phyloP scores from a whole-genome alignment of 2,797 vertebrate genomes.

The Peromyscus eremicus region DNA sequence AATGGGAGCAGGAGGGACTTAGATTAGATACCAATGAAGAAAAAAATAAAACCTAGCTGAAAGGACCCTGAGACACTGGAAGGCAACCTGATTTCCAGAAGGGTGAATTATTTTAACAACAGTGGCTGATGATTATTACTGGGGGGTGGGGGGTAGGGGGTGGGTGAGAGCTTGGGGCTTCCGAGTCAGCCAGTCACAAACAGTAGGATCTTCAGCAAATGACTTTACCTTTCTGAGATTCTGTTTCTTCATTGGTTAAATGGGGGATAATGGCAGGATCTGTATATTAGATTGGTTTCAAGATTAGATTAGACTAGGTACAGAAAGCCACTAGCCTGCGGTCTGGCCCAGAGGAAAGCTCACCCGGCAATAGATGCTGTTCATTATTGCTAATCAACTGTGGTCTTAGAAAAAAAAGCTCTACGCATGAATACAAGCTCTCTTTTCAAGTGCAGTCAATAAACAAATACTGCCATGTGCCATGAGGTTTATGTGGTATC shows the following conservation, averaged over 20 bases:
- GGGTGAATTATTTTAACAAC: constrained; percentile 52
- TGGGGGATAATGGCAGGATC: constrained; percentile 29
- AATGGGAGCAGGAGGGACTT: constrained; percentile 70
- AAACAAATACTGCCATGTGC: constrained; percentile 6
- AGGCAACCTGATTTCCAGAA: constrained; percentile 49
- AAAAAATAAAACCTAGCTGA: background rate
- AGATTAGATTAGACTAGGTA: constrained; percentile 40
- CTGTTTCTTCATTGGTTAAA: constrained; percentile 36
- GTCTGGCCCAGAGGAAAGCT: constrained; percentile 21
- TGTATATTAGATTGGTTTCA: constrained; percentile 34
- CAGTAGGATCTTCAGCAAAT: background rate
- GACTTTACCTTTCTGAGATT: constrained; percentile 19
- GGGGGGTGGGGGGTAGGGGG: too few species aligned
- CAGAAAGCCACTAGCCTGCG: background rate
- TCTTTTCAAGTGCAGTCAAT: constrained; percentile 37
- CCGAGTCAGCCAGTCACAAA: background rate
- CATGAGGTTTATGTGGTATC: background rate
- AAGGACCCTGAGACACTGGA: constrained; percentile 32
- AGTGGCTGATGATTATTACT: background rate
- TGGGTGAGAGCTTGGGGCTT: background rate
- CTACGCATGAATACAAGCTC: background rate
- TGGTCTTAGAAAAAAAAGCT: background rate
- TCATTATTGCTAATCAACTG: background rate
- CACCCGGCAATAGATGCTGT: background rate
- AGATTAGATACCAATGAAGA: constrained; percentile 71